Evolutionary conservation across 2,888 invertebrate genomes (phyloP), one percentile per base, ranked within the genome.

Genomic region (Volucella zonaria): DNA sequence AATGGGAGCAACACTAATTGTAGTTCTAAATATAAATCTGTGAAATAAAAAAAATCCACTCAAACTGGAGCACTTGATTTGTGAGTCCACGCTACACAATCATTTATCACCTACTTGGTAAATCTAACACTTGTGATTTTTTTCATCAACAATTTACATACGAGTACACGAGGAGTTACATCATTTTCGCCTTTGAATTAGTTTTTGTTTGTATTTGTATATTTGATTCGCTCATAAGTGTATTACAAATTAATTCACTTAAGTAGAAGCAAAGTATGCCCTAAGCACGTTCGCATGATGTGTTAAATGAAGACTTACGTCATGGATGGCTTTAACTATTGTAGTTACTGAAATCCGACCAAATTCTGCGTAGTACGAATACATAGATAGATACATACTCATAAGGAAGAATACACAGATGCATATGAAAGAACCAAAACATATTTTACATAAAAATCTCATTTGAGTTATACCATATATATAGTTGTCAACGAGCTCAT

Each of bases 241-340:
- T 23, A 40, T 58, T 38, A 9, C 47, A 47, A 18, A 58, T 58
- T 68, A 56, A 68, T 47, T 15, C 10, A 67, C 40, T 12, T 51
- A 15, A 38, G 12, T 47, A 47, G 47, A 18, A 49, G n/a, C 51
- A n/a, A 51, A n/a, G 51, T 51, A 8, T 11, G 52, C 15, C 31
- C 45, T 51, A 31, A 75, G 51, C 61, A 56, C 74, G 74, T 74
- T 15, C 51, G 15, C 61, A 61, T 62, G 49, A n/a, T 40, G 31
- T 45, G 14, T 23, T 23, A 74, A 56, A 66, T 31, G 12, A 49
- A 58, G 59, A 8, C 49, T 75, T 75, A 67, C 66, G 66, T 75
- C 75, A 75, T 58, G 9, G 2, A 51, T 66, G 58, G 14, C 15
- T 64, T 42, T 47, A 51, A 56, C 47, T 18, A 3, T 23, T 23